phyloP scores from a whole-genome alignment of 1,140 invertebrate genomes.

The Lasioglossum baleicum region DNA sequence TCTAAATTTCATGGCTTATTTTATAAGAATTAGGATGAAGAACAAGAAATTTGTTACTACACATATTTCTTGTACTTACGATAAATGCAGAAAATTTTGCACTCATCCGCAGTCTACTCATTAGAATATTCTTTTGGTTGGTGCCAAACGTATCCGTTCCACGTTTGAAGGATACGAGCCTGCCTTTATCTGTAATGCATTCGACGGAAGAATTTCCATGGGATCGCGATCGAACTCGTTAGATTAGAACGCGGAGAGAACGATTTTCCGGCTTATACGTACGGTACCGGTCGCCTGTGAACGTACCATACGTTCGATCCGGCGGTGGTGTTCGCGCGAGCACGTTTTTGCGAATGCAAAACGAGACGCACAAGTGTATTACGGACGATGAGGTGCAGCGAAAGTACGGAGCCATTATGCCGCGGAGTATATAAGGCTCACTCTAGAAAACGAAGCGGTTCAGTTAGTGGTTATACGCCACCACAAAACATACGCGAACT shows the following conservation, averaged over 20 bases:
- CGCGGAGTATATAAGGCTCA: constrained; percentile 76
- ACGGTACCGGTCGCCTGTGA: too few species aligned
- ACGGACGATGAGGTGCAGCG: constrained; percentile 74
- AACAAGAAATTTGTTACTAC: too few species aligned
- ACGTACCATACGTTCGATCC: constrained; percentile 8
- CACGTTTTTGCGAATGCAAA: constrained; percentile 56
- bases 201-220: constrained; percentile 14
- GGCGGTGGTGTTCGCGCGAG: constrained; percentile 17
- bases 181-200: constrained; percentile 3
- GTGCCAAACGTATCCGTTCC: too few species aligned
- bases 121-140: too few species aligned
- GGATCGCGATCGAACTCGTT: constrained; percentile 10
- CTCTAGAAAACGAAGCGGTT: constrained; percentile 76
- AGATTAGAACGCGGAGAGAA: constrained; percentile 17
- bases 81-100: too few species aligned
- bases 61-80: too few species aligned
- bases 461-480: constrained; percentile 78
- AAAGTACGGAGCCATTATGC: constrained; percentile 77
- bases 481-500: constrained; percentile 72
- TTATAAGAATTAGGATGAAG: too few species aligned
- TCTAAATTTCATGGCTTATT: too few species aligned
- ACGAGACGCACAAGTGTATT: constrained; percentile 59
- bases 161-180: too few species aligned
- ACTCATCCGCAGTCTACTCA: too few species aligned
- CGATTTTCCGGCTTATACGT: constrained; percentile 19